These are phyloP conservation scores for Megalops atlanticus DNA, from an alignment of 2,113 vertebrate genomes.

Conservation along the genomic window DNA sequence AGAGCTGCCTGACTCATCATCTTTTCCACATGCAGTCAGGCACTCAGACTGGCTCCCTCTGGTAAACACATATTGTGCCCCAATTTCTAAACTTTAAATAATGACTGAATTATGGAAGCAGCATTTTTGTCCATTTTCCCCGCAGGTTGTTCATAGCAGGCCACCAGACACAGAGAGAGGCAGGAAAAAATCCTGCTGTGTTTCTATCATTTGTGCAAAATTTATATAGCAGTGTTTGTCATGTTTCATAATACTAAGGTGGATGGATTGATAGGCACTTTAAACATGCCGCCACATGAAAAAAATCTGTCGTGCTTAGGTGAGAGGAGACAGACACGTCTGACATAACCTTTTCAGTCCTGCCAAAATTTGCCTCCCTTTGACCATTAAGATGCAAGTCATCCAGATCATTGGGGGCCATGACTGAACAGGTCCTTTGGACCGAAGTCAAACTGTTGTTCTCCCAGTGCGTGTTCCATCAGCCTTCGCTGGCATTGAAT, in stretches of 20 bases:
- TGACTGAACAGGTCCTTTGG: conserved; percentile 8
- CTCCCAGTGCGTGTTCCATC: not conserved
- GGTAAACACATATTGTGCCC: not conserved
- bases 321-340: not conserved
- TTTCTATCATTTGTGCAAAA: not conserved
- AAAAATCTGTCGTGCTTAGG: not conserved
- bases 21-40: not conserved
- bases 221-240: not conserved
- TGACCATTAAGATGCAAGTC: not conserved
- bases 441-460: not conserved
- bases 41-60: not conserved
- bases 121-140: not conserved
- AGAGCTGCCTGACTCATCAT: not conserved
- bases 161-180: not conserved
- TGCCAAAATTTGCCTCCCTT: not conserved
- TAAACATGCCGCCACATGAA: not conserved
- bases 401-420: not conserved
- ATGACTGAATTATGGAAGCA: not conserved
- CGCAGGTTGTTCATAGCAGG: not conserved
- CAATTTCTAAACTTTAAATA: not conserved
- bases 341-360: conserved; percentile 16
- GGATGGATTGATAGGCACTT: not conserved
- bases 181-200: not conserved
- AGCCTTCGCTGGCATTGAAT: not conserved
- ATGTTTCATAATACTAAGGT: not conserved